Base-by-base conservation (phyloP, 2,113 vertebrate species). In the Andinoacara biseriatus region DNA sequence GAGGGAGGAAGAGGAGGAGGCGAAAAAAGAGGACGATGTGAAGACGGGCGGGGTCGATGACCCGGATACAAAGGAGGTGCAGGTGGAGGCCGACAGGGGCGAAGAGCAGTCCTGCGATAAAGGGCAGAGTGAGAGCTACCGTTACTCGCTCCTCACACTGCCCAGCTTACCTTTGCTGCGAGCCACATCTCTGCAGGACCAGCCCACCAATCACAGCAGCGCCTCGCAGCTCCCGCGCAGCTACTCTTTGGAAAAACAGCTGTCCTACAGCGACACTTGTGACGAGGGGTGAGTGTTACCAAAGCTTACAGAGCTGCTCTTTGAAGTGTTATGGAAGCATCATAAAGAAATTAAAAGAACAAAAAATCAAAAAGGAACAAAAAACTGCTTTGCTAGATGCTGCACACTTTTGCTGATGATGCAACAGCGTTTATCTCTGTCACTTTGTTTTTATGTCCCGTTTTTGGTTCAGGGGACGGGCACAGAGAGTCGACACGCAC, bases 151-250 rank as follows among this genome's bases (percentile, higher is more conserved):
- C 35, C 91, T 95, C 40, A 84, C 85, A 9, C 89, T 90, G 3
- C 89, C 89, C 77, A 83, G 92, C 10, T 85, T 96, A 78, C 95
- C 96, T 76, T 86, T 96, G 69, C 84, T 96, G 10, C 95, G 94
- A 11, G 94, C 95, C 15, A 91, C 95, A 1, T 96, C 96, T 38
- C 95, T 97, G 67, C 96, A 96, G 29, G 96, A 97, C 1, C 91
- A 91, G 4, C 91, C 88, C 1, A 90, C 84, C 38, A 83, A 5
- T 87, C 91, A 90, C 67, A 86, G 83, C 78, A 60, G 84, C 80
- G 26, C 74, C 67, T 38, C 84, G 3, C 88, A 90, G 43, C 82
- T 95, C 56, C 91, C 89, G 2, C 94, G 94, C 58, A 96, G 95
- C 94, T 90, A 61, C 89, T 96, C 96, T 26, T 74, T 95, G 80